Percentiles rank a stretch among this genome's conserved stretches.
Evolutionary conservation across 2,888 invertebrate genomes (phyloP).

Genomic region (Harpalus rufipes): DNA sequence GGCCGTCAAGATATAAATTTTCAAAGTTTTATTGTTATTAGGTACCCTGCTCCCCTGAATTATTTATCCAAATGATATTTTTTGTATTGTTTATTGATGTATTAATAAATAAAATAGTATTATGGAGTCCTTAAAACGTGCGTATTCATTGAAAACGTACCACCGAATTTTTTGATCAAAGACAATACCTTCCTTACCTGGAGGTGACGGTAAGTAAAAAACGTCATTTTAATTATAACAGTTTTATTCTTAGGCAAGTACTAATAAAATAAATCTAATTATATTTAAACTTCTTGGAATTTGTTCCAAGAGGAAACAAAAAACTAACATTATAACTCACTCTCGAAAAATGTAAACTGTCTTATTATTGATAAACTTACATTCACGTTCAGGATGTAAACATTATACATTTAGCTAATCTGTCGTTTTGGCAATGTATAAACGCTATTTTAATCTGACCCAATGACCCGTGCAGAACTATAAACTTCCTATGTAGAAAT

Average conservation of each 20-base stretch:
- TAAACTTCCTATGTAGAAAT: constrained; percentile 59
- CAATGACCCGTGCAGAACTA: constrained; percentile 61
- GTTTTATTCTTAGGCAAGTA: not conserved
- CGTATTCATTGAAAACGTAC: no score
- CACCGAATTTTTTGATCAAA: no score
- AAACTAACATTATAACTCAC: not conserved
- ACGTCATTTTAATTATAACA: not conserved
- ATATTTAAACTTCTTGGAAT: not conserved
- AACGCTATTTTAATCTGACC: constrained; percentile 50
- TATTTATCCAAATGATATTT: no score
- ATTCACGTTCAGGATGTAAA: constrained; percentile 26
- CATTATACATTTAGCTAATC: not conserved
- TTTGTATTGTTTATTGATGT: no score
- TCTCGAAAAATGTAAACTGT: constrained; percentile 5
- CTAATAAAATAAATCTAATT: not conserved
- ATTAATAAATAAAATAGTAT: no score
- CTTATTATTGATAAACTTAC: constrained; percentile 12
- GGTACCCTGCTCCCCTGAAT: no score
- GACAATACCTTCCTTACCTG: no score
- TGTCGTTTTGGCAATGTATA: constrained; percentile 35
- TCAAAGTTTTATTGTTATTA: no score
- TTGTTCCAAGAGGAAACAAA: not conserved
- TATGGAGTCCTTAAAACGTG: no score
- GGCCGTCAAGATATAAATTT: no score
- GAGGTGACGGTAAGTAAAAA: no score